Conservation (phyloP, 2,113 vertebrate genomes). For the Petaurus breviceps region DNA sequence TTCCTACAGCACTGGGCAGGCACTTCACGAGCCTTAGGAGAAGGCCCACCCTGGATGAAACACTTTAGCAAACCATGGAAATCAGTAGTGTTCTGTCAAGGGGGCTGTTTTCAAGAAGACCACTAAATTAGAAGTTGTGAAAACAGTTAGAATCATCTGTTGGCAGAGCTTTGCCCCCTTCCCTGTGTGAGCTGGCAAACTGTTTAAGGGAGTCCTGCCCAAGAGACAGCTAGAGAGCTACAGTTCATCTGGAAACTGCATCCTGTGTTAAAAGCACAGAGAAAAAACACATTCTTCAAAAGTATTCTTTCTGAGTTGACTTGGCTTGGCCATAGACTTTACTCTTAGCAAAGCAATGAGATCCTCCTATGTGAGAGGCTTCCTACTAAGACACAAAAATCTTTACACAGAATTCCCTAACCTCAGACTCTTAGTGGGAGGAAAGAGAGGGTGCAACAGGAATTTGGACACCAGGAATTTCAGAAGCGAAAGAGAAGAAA, state of each 20-base stretch:
- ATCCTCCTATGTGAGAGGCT: background rate
- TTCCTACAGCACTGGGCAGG: background rate
- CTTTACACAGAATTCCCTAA: background rate
- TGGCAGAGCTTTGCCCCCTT: background rate
- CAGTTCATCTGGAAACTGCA: background rate
- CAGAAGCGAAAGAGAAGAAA: background rate
- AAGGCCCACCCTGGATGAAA: background rate
- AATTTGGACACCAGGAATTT: background rate
- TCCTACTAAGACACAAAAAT: background rate
- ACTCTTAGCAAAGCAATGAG: background rate
- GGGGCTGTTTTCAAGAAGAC: slow-evolving; percentile 7
- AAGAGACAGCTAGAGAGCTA: slow-evolving; percentile 7
- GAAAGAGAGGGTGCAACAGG: background rate
- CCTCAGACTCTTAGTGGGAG: background rate
- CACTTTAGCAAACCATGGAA: slow-evolving; percentile 18
- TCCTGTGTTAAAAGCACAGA: background rate
- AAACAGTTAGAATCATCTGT: background rate
- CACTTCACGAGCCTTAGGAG: background rate
- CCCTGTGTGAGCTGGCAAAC: background rate
- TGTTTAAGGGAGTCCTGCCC: background rate
- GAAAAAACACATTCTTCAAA: background rate
- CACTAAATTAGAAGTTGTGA: background rate
- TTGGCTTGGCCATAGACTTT: background rate
- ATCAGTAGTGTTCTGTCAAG: background rate
- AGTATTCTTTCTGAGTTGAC: background rate